Base-by-base conservation (phyloP, 2,888 invertebrate genomes). In the Ornithoptera priamus region DNA sequence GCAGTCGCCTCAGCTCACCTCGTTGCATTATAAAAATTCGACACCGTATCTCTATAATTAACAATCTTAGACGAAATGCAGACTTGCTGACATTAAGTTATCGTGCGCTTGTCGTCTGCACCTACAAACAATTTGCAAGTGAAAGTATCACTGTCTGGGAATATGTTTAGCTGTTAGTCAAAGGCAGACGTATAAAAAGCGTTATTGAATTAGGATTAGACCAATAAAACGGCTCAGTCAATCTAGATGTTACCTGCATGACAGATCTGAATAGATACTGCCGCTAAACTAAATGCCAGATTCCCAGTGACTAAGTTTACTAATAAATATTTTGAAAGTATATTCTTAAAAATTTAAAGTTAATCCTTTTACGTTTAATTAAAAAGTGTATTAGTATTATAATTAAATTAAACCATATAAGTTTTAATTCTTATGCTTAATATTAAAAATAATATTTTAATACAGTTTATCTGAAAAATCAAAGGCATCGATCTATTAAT, bases 121-220 rank as follows among this genome's bases (percentile, higher is more conserved):
- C 87, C 85, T 87, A 83, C 79, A 75, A 83, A 86, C 85, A 88
- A 90, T 88, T 87, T 88, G 84, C 71, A 71, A 76, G 90, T 88
- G 90, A 91, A 91, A 91, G 91, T 86, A 77, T 80, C 77, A 78
- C 78, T 76, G 81, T 81, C 83, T 80, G 77, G 78, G 80, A 80
- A 77, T 76, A 81, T 81, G 18, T 65, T 50, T 74, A 77, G 79
- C 80, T 77, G 77, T 50, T 80, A 85, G 85, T 82, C 84, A 79
- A 82, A 77, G 81, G 79, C 75, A 83, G 86, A 84, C 86, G 73
- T 73, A 83, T 86, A 89, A 90, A 91, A 90, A 90, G 78, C 78
- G 83, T 80, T 87, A 88, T 87, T 85, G 85, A 86, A 88, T 87
- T 85, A 88, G 91, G 91, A 92, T 92, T 90, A 91, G 85, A 78